Evolutionary conservation across 2,113 vertebrate species (phyloP).

Genomic region (Anguilla japonica): DNA sequence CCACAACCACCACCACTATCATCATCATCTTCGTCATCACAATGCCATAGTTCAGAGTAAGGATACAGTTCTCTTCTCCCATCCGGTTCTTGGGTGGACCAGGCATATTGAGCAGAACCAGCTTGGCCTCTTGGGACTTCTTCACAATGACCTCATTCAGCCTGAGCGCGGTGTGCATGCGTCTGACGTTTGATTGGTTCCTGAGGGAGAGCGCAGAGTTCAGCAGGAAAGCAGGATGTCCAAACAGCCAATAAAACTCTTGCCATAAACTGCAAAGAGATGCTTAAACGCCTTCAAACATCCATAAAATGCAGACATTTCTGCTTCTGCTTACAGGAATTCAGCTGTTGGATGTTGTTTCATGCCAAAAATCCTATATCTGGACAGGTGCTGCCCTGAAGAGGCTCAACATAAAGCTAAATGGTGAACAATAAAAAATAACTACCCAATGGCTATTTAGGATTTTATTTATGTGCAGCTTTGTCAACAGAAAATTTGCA

Average conservation of each 20-base stretch:
- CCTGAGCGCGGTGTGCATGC: slow-evolving; percentile 94
- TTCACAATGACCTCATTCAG: slow-evolving; percentile 92
- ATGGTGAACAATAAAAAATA: neutral
- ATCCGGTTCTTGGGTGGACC: slow-evolving; percentile 91
- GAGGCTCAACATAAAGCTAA: neutral
- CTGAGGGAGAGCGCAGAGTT: slow-evolving; percentile 57
- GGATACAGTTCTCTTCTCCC: slow-evolving; percentile 98
- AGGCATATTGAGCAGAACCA: slow-evolving; percentile 96
- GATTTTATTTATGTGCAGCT: neutral
- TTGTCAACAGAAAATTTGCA: neutral
- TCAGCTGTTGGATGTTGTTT: neutral
- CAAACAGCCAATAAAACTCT: neutral
- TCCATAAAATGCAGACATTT: neutral
- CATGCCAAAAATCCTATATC: neutral
- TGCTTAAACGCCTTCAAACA: neutral
- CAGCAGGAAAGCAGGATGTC: neutral
- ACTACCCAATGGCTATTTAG: neutral
- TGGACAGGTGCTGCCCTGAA: neutral
- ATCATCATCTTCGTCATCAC: neutral
- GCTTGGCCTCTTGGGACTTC: slow-evolving; percentile 91
- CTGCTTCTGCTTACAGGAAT: neutral
- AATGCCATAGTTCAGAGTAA: slow-evolving; percentile 43
- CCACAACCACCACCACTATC: too few species aligned
- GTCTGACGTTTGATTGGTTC: slow-evolving; percentile 87
- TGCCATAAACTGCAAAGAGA: neutral